Evolutionary conservation across 2,113 vertebrate genomes (phyloP), one percentile per base, ranked within the genome.

Genomic region (Colinus virginianus): DNA sequence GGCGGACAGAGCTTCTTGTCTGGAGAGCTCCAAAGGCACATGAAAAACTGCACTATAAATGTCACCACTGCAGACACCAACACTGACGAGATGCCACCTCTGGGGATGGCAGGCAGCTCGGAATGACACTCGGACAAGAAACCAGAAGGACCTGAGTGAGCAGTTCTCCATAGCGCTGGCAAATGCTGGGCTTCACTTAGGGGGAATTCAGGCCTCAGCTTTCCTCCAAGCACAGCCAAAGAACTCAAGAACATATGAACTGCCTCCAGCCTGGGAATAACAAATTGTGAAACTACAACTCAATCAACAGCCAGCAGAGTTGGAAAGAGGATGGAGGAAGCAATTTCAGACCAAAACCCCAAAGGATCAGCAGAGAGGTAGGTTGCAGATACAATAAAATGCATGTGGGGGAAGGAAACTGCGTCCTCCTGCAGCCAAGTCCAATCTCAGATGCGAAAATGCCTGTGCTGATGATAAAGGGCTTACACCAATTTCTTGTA

Each of bases 1-100:
- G 70, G 90, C 58, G 66, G 88, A 92, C 55, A 5, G 74, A 96
- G 96, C 90, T 96, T 93, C 96, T 91, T 96, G 94, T 96, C 94
- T 95, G 63, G 88, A 94, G 83, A 96, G 94, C 88, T 96, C 93
- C 96, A 95, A 95, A 96, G 95, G 95, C 93, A 93, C 94, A 96
- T 96, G 96, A 96, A 96, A 95, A 96, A 96, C 88, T 71, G 92
- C 92, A 87, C 90, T 16, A 95, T 93, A 96, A 96, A 96, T 92
- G 92, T 96, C 96, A 93, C 88, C 94, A 84, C 43, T 56, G 2
- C 96, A 96, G 94, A 96, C 92, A 94, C 92, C 95, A 86, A 91
- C 1, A 45, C 91, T 93, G 95, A 96, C 25, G 48, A 93, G 96
- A 94, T 90, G 94, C 93, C 90, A 95, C 90, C 94, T 91, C 88